phyloP scores from a whole-genome alignment of 1,140 invertebrate genomes.

The Drosophila lini region DNA sequence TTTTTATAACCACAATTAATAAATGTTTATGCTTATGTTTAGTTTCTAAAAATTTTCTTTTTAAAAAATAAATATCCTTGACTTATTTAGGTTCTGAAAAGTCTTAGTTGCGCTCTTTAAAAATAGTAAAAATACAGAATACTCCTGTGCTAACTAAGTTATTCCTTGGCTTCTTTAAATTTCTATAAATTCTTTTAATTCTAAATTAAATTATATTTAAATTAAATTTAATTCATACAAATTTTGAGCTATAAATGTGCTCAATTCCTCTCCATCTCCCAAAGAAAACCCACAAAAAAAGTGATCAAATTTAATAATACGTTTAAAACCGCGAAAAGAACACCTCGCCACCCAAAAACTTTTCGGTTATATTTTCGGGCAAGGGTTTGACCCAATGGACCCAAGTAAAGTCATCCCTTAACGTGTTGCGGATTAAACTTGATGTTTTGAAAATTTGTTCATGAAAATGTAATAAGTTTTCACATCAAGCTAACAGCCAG shows the following conservation, averaged over 20 bases:
- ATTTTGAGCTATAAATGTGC: not conserved
- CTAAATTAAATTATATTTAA: not conserved
- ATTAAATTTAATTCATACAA: not conserved
- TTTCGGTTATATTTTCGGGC: slow-evolving; percentile 1
- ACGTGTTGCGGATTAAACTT: slow-evolving; percentile 44
- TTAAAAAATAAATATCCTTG: too few species aligned
- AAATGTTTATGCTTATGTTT: not conserved
- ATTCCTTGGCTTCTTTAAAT: too few species aligned
- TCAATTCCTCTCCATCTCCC: not conserved
- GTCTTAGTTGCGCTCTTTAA: too few species aligned
- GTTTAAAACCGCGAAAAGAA: slow-evolving; percentile 11
- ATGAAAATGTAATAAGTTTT: slow-evolving; percentile 45
- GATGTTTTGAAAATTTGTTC: slow-evolving; percentile 44
- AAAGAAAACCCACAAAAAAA: not conserved
- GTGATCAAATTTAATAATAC: slow-evolving; percentile 19
- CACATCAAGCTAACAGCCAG: slow-evolving; percentile 36
- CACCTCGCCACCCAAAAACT: slow-evolving; percentile 17
- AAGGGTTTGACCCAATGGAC: slow-evolving; percentile 6
- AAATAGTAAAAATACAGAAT: not conserved
- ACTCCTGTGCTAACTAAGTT: too few species aligned
- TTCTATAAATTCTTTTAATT: not conserved
- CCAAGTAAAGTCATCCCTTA: slow-evolving; percentile 24
- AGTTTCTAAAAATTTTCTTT: too few species aligned
- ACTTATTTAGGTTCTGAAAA: too few species aligned
- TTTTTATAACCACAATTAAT: not conserved